phyloP scores from a whole-genome alignment of 2,797 vertebrate species.

The Sebastiscus albofasciatus region DNA sequence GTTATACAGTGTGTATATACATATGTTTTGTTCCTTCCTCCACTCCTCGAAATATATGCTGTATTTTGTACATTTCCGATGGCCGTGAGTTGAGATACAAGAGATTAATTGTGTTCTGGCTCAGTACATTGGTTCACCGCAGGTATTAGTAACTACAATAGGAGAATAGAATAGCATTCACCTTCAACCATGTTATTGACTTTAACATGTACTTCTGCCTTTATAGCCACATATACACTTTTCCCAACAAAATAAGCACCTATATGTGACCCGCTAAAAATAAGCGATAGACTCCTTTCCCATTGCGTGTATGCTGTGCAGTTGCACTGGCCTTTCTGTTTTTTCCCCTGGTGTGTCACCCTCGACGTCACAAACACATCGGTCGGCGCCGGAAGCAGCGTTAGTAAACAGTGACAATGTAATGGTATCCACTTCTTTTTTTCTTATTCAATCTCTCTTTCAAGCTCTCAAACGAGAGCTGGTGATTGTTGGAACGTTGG shows the following conservation, averaged over 20 bases:
- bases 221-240: not conserved
- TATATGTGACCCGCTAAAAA: too few relatives aligned
- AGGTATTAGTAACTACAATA: not conserved
- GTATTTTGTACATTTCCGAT: not conserved
- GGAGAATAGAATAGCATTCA: not conserved
- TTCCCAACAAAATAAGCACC: too few relatives aligned
- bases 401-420: too few relatives aligned
- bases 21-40: slow-evolving; percentile 8
- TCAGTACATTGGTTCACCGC: slow-evolving; percentile 4
- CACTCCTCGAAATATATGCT: not conserved
- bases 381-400: too few relatives aligned
- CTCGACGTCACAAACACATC: too few relatives aligned
- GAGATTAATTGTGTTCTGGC: not conserved
- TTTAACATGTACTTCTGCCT: not conserved
- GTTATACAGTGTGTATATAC: slow-evolving; percentile 23
- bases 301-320: not conserved
- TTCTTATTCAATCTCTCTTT: too few relatives aligned
- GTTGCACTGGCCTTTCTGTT: too few relatives aligned
- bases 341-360: too few relatives aligned
- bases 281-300: not conserved
- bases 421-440: too few relatives aligned
- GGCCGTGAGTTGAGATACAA: not conserved
- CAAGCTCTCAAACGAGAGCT: too few relatives aligned
- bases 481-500: too few relatives aligned
- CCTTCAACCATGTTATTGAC: not conserved